phyloP scores from a whole-genome alignment of 2,797 vertebrate species.

The Taeniopygia guttata region DNA sequence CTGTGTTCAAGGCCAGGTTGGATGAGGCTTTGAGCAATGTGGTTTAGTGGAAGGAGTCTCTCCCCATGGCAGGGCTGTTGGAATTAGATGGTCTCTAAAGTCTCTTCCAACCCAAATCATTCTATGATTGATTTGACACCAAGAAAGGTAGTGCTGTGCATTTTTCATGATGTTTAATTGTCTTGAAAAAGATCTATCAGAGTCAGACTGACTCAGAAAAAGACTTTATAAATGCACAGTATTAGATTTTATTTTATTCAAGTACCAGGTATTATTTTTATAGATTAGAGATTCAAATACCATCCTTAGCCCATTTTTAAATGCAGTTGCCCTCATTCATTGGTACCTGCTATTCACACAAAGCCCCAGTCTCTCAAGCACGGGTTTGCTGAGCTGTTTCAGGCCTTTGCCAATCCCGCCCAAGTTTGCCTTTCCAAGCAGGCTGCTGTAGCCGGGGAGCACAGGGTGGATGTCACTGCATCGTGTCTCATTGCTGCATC shows the following conservation, averaged over 20 bases:
- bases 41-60: background rate
- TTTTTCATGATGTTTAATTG: background rate
- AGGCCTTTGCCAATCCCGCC: background rate
- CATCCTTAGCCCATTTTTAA: background rate
- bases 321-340: background rate
- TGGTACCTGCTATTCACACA: background rate
- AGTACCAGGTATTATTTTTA: background rate
- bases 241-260: background rate
- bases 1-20: background rate
- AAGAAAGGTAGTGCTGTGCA: background rate
- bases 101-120: background rate
- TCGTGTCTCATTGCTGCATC: background rate
- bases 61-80: fast-evolving
- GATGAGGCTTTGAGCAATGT: background rate
- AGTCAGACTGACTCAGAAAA: background rate
- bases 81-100: background rate
- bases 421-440: background rate
- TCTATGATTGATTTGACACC: background rate
- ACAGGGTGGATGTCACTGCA: fast-evolving
- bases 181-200: background rate
- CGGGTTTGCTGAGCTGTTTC: background rate
- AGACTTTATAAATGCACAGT: background rate
- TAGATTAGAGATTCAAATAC: background rate
- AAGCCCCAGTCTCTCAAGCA: background rate
- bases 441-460: too few relatives aligned